phyloP scores from a whole-genome alignment of 64 coral and sea anemone species.

The Hydrozoanthus tunicans region DNA sequence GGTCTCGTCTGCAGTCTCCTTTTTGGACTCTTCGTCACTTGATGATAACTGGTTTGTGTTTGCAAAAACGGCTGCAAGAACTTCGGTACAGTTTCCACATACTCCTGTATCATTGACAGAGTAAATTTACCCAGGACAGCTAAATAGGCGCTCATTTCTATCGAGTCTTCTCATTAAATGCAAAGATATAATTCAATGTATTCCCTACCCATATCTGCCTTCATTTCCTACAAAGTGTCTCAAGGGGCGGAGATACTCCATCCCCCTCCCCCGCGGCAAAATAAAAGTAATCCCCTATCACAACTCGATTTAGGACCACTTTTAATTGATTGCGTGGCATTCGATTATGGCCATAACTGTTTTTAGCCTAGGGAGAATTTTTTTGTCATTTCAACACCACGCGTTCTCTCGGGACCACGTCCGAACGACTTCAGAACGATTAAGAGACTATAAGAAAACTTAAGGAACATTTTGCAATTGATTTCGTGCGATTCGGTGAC shows the following conservation, averaged over 20 bases:
- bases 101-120: slow-evolving; percentile 61
- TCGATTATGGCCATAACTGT: no score
- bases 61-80: slow-evolving; percentile 55
- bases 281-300: slow-evolving; percentile 35
- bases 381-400: no score
- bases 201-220: slow-evolving; percentile 33
- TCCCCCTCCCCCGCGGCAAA: slow-evolving; percentile 9
- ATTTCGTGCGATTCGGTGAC: no score
- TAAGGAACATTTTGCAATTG: no score
- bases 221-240: slow-evolving; percentile 15
- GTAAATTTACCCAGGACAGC: slow-evolving; percentile 46
- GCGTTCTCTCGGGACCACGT: no score
- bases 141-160: slow-evolving; percentile 33
- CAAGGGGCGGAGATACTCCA: slow-evolving; percentile 13
- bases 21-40: slow-evolving; percentile 68
- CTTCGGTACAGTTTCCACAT: slow-evolving; percentile 56
- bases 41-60: slow-evolving; percentile 64
- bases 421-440: no score
- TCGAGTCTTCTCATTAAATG: slow-evolving; percentile 9
- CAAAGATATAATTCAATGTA: slow-evolving; percentile 15
- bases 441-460: no score
- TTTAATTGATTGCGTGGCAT: no score
- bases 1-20: slow-evolving; percentile 56
- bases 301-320: neutral
- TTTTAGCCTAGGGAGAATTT: no score